phyloP scores from a whole-genome alignment of 2,113 vertebrate species.

The Elaphurus davidianus region DNA sequence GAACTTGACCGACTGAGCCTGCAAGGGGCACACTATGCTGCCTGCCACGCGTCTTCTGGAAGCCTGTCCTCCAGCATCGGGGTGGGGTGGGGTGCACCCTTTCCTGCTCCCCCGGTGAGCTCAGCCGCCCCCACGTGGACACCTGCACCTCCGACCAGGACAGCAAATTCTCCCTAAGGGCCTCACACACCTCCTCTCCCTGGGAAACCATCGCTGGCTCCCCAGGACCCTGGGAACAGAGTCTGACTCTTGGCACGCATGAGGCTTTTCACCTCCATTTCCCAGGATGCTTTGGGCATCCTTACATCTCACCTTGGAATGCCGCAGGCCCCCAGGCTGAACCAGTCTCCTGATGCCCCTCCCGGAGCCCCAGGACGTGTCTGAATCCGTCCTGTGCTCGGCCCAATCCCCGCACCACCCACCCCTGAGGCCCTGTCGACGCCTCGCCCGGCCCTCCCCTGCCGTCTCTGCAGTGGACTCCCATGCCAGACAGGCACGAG shows the following conservation, averaged over 20 bases:
- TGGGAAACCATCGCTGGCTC: neutral
- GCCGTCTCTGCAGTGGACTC: accelerated
- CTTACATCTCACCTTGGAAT: neutral
- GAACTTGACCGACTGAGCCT: no score
- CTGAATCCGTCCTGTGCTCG: accelerated
- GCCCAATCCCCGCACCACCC: accelerated
- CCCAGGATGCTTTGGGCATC: neutral
- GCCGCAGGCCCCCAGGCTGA: neutral
- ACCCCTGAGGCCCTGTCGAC: accelerated
- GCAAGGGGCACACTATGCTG: accelerated
- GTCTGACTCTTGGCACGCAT: accelerated
- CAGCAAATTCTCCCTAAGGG: neutral
- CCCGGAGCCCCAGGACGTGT: accelerated
- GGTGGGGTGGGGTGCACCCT: accelerated
- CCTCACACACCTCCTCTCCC: neutral
- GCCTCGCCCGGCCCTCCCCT: accelerated
- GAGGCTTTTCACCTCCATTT: neutral
- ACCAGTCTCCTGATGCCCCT: neutral
- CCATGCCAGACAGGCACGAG: accelerated
- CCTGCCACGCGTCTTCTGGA: accelerated
- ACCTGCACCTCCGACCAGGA: no score
- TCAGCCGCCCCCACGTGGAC: accelerated
- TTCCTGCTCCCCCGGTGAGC: neutral
- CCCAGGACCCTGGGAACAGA: neutral
- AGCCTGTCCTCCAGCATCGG: accelerated